phyloP scores from a whole-genome alignment of 2,888 invertebrate species.

The Epinotia demarniana region DNA sequence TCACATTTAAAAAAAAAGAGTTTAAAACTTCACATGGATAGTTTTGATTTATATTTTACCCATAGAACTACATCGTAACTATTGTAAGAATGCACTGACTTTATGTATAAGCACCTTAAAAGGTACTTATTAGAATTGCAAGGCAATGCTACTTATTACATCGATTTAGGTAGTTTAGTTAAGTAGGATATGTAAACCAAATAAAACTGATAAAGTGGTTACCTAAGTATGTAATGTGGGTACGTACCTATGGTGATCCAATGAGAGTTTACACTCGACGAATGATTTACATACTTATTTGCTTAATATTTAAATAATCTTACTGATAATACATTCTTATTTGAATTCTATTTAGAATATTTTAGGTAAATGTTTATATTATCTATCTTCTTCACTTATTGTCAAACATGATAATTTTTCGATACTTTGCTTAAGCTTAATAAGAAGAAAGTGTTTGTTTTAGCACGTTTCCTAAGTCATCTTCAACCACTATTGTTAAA shows the following conservation, averaged over 20 bases:
- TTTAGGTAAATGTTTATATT: conserved; percentile 41
- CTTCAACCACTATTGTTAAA: conserved; percentile 87
- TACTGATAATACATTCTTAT: conserved; percentile 43
- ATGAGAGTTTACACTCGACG: conserved; percentile 8
- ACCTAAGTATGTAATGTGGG: no score
- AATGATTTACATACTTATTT: conserved; percentile 44
- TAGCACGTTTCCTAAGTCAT: conserved; percentile 87
- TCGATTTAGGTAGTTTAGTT: no score
- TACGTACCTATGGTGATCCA: conserved; percentile 36
- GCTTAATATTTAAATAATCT: conserved; percentile 47
- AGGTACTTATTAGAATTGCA: no score
- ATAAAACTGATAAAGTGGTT: no score
- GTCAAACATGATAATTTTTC: conserved; percentile 66
- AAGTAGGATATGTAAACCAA: no score
- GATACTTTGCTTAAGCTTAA: conserved; percentile 54
- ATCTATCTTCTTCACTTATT: conserved; percentile 62
- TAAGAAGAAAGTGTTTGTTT: conserved; percentile 86
- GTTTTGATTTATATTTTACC: no score
- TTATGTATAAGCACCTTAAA: no score
- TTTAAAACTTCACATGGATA: background rate
- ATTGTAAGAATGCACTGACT: no score
- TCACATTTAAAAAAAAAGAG: no score
- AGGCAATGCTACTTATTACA: no score
- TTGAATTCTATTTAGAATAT: conserved; percentile 35
- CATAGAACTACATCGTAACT: no score